Conservation (phyloP, 2,888 invertebrate genomes). For the Halictus ligatus region DNA sequence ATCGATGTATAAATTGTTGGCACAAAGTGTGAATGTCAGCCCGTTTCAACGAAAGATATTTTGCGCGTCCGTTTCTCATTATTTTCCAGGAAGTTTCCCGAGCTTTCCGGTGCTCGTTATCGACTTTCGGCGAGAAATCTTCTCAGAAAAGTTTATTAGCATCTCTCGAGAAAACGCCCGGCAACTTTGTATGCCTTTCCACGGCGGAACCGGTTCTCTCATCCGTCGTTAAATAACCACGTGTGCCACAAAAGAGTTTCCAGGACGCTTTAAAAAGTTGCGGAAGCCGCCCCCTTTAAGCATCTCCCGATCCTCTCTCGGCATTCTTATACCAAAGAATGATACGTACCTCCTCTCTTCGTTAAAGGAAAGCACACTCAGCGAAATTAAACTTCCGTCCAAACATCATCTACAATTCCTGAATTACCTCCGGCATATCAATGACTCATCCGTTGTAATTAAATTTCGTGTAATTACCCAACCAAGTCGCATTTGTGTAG, state of each 20-base stretch:
- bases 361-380: slow-evolving; percentile 15
- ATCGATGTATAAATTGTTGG: background rate
- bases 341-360: slow-evolving; percentile 1
- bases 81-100: slow-evolving; percentile 9
- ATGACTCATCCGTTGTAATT: background rate
- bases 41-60: background rate
- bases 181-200: slow-evolving; percentile 44
- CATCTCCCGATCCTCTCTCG: slow-evolving; percentile 1
- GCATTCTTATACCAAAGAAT: background rate
- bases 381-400: slow-evolving; percentile 25
- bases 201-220: slow-evolving; percentile 40
- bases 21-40: background rate
- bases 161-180: slow-evolving; percentile 26
- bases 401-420: background rate
- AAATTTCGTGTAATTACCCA: background rate
- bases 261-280: slow-evolving; percentile 33
- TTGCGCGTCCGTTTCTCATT: background rate
- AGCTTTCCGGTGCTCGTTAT: slow-evolving; percentile 35
- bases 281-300: slow-evolving; percentile 12
- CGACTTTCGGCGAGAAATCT: slow-evolving; percentile 26
- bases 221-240: slow-evolving; percentile 48
- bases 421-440: background rate
- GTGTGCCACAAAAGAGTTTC: slow-evolving; percentile 52
- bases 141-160: slow-evolving; percentile 51
- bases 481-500: background rate